Evolutionary conservation across 2,113 vertebrate species (phyloP).

Genomic region (Siphamia tubifer): DNA sequence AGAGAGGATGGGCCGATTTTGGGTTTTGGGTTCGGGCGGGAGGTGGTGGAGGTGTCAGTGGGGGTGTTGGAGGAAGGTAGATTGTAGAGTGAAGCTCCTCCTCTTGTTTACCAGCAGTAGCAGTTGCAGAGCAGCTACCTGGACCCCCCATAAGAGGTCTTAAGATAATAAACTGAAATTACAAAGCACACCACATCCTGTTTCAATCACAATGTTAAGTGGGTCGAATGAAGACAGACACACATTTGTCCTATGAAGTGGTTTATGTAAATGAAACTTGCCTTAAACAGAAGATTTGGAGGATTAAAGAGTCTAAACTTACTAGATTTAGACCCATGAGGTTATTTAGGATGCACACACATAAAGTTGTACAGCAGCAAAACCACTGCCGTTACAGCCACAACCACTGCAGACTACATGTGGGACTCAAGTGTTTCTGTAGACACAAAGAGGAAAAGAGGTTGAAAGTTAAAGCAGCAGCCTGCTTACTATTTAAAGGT

Average conservation of each 20-base stretch:
- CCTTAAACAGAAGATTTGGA: slow-evolving; percentile 27
- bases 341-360: neutral
- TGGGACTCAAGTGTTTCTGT: neutral
- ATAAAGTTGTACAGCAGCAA: slow-evolving; percentile 1
- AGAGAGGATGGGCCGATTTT: slow-evolving; percentile 25
- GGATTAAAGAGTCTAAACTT: slow-evolving; percentile 10
- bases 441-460: neutral
- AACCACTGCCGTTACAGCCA: slow-evolving; percentile 37
- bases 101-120: neutral
- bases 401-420: slow-evolving; percentile 29
- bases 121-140: slow-evolving; percentile 8
- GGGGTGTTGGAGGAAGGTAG: neutral
- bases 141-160: neutral
- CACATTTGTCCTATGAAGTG: slow-evolving; percentile 48
- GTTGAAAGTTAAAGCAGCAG: neutral
- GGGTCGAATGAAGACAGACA: slow-evolving; percentile 17
- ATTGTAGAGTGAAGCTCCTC: neutral
- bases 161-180: slow-evolving; percentile 42
- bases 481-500: neutral
- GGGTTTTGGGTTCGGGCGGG: neutral
- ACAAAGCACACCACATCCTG: slow-evolving; percentile 74
- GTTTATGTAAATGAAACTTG: slow-evolving; percentile 45
- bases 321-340: slow-evolving; percentile 38
- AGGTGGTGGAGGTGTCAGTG: neutral
- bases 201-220: slow-evolving; percentile 58